Evolutionary conservation across 2,888 invertebrate genomes (phyloP), one percentile per base, ranked within the genome.

Genomic region (Tiliacea citrago): DNA sequence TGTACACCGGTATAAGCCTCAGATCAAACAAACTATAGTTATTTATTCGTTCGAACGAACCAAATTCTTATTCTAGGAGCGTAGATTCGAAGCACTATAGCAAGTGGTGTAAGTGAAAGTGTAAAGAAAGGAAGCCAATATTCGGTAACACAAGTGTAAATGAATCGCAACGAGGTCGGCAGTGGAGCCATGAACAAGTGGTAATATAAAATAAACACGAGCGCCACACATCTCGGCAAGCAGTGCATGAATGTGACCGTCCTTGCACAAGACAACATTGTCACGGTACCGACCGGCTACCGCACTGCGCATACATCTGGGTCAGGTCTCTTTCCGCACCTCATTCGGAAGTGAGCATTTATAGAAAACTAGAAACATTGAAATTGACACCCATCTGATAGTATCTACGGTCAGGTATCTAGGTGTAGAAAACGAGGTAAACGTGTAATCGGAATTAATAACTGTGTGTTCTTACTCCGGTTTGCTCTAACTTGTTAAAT

Each of bases 181-280:
- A 75, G 73, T 68, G 29, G 68, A 49, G 35, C 69, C 35, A 57
- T 51, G 49, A 69, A 65, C 68, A 76, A 78, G 76, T 75, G 88
- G 89, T 89, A 88, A 90, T 86, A 92, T 91, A 88, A 91, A 90
- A 90, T 90, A 89, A 89, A 91, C 86, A 87, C 80, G 83, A 88
- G 82, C 84, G 87, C 86, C 87, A 89, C 84, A 87, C 88, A 89
- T 86, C 88, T 89, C 88, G 69, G 84, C 77, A 88, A 89, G 86
- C 89, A 88, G 91, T 88, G 90, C 90, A 92, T 92, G 93, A 94
- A 94, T 95, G 94, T 90, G 88, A 91, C 90, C 91, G 95, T 93
- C 95, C 95, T 95, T 95, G 95, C 89, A 86, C 88, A 81, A 89
- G 89, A 86, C 91, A 85, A 91, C 92, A 91, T 89, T 86, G 90